Conservation (phyloP, 2,888 invertebrate genomes). For the Cantharis rustica region DNA sequence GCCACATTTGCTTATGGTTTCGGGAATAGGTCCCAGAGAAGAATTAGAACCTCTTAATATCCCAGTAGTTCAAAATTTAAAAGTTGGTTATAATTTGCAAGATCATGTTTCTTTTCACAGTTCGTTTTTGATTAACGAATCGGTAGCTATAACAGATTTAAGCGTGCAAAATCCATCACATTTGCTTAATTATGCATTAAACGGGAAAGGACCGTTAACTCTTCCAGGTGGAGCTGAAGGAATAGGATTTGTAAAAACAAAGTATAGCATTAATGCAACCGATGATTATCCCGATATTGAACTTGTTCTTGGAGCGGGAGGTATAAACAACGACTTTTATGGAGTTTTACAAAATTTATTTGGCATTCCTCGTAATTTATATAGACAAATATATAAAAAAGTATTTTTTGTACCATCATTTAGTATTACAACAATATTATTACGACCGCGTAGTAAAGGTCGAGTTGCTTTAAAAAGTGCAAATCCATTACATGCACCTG, state of each 20-base stretch:
- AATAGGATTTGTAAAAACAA: slow-evolving; percentile 74
- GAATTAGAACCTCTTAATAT: slow-evolving; percentile 67
- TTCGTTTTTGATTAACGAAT: slow-evolving; percentile 73
- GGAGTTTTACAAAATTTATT: slow-evolving; percentile 68
- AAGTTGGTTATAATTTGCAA: slow-evolving; percentile 81
- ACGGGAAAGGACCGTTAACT: slow-evolving; percentile 73
- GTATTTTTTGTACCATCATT: slow-evolving; percentile 64
- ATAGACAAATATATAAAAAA: slow-evolving; percentile 60
- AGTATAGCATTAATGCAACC: slow-evolving; percentile 55
- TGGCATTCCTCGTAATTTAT: slow-evolving; percentile 68
- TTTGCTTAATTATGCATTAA: slow-evolving; percentile 65
- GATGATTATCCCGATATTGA: slow-evolving; percentile 77
- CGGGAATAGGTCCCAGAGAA: slow-evolving; percentile 75
- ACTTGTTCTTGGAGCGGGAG: slow-evolving; percentile 77
- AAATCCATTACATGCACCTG: slow-evolving; percentile 77
- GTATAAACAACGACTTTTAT: slow-evolving; percentile 73
- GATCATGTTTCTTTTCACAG: slow-evolving; percentile 79
- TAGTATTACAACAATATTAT: slow-evolving; percentile 72
- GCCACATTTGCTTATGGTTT: slow-evolving; percentile 84
- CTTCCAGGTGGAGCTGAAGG: slow-evolving; percentile 80
- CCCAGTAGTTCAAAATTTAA: slow-evolving; percentile 67
- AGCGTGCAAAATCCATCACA: slow-evolving; percentile 59
- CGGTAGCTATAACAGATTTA: slow-evolving; percentile 69
- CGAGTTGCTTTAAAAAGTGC: slow-evolving; percentile 70
- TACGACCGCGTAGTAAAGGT: slow-evolving; percentile 77